phyloP scores from a whole-genome alignment of 2,113 vertebrate genomes.

The Cavia porcellus region DNA sequence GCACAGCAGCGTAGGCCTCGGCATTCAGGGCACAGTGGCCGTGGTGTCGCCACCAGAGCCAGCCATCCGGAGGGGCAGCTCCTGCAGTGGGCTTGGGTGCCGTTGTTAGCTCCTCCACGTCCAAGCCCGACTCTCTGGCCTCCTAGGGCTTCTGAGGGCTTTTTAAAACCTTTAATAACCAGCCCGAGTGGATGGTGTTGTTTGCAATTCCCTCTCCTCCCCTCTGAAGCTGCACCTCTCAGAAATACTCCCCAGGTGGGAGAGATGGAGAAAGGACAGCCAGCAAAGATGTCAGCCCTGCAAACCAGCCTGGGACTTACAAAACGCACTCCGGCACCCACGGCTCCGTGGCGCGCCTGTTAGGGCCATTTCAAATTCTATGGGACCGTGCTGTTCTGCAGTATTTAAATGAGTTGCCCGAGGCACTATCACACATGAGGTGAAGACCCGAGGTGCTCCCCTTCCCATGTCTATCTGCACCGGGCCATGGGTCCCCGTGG shows the following conservation, averaged over 20 bases:
- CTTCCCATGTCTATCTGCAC: neutral
- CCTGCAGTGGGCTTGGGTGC: neutral
- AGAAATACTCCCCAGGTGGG: neutral
- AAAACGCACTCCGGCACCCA: neutral
- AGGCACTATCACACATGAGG: neutral
- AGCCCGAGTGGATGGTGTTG: neutral
- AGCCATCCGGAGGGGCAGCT: too few species aligned
- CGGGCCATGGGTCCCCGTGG: neutral
- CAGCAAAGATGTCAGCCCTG: neutral
- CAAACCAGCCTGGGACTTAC: neutral
- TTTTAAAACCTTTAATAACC: neutral
- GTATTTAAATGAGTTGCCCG: neutral
- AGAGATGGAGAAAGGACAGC: neutral
- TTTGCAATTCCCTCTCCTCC: neutral
- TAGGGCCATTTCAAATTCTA: neutral
- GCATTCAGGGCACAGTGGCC: neutral
- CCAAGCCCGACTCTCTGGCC: neutral
- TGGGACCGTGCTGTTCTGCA: neutral
- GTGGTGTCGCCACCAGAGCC: neutral
- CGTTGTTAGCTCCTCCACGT: neutral
- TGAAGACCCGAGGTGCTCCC: neutral
- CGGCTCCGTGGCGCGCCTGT: neutral
- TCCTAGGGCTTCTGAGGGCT: neutral
- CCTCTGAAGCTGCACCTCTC: neutral
- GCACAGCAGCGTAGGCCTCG: neutral